Evolutionary conservation across 1,140 invertebrate species (phyloP).

Genomic region (Myzus persicae): DNA sequence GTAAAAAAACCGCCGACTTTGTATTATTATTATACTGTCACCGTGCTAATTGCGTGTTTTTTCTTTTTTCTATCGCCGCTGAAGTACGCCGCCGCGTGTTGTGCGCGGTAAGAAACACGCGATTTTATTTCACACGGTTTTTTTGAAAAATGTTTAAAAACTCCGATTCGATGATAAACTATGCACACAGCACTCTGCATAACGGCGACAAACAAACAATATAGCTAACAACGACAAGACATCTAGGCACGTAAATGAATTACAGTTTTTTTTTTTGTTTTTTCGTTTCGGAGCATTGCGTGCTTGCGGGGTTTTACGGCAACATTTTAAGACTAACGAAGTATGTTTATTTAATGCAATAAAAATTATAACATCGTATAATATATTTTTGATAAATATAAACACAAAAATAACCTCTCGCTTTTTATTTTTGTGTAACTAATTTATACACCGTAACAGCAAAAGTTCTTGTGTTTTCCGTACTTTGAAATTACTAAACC

Average conservation of each 20-base stretch:
- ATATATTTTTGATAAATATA: neutral
- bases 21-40: neutral
- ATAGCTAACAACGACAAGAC: neutral
- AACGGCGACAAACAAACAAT: neutral
- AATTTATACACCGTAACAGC: neutral
- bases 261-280: constrained; percentile 7
- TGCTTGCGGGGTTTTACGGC: neutral
- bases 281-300: neutral
- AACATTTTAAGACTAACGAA: neutral
- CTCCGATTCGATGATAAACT: neutral
- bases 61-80: neutral
- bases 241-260: constrained; percentile 18
- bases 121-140: neutral
- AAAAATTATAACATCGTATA: neutral
- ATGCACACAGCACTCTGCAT: neutral
- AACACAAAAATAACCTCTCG: neutral
- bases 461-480: neutral
- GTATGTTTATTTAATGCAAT: neutral
- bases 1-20: neutral
- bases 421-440: neutral
- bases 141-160: neutral
- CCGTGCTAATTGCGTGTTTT: neutral
- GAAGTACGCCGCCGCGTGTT: too few species aligned
- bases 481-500: neutral
- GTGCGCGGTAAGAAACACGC: neutral